Conservation (phyloP, 1,140 invertebrate genomes). For the Anastatus disparis region DNA sequence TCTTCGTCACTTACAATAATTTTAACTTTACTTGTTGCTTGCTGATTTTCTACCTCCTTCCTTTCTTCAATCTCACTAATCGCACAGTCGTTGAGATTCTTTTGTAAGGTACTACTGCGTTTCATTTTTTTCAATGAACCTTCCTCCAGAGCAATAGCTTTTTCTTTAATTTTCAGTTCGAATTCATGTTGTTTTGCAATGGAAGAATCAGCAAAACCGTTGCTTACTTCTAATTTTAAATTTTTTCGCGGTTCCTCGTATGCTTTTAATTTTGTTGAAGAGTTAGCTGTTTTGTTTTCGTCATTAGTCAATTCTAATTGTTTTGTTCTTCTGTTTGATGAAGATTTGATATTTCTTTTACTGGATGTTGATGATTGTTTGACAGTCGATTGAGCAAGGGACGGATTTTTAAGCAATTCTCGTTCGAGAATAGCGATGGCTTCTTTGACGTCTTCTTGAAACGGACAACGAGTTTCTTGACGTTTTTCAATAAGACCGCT, state of each 20-base stretch:
- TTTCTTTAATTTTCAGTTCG: too few relatives aligned
- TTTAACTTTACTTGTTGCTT: constrained; percentile 50
- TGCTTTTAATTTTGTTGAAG: neutral
- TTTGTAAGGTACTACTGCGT: constrained; percentile 52
- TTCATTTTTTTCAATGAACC: constrained; percentile 46
- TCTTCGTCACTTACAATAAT: constrained; percentile 54
- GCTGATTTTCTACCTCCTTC: constrained; percentile 38
- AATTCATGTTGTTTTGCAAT: neutral
- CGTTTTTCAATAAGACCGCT: constrained; percentile 58
- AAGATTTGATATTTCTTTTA: neutral
- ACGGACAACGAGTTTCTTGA: constrained; percentile 49
- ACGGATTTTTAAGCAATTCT: constrained; percentile 45
- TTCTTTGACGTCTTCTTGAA: constrained; percentile 54
- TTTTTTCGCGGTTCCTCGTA: neutral
- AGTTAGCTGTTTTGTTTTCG: neutral
- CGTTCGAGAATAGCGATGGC: constrained; percentile 52
- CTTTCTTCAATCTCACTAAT: constrained; percentile 41
- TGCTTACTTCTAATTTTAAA: neutral
- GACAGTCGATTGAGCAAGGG: constrained; percentile 22
- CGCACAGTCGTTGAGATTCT: constrained; percentile 52
- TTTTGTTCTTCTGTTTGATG: neutral
- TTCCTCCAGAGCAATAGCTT: constrained; percentile 13
- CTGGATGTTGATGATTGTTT: neutral
- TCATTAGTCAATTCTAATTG: neutral
- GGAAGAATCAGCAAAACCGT: neutral